phyloP scores from a whole-genome alignment of 2,888 invertebrate species.

The Pilophorus perplexus region DNA sequence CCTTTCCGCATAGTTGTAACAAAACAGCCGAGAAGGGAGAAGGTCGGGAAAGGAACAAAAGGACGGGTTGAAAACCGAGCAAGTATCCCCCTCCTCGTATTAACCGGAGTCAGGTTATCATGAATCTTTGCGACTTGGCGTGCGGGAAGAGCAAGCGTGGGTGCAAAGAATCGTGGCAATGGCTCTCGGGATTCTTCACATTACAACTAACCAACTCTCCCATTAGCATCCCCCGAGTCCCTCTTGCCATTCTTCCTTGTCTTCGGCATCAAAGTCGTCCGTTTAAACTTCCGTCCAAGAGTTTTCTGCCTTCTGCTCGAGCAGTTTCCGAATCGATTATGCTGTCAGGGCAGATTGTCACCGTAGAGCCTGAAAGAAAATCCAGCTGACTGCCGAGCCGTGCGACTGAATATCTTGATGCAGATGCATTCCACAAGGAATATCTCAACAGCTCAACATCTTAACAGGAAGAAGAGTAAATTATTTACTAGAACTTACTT shows the following conservation, averaged over 20 bases:
- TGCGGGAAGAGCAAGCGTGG: background rate
- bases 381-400: background rate
- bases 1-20: too few species aligned
- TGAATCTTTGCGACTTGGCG: background rate
- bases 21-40: too few species aligned
- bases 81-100: constrained; percentile 11
- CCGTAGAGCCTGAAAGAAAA: background rate
- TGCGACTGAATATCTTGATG: too few species aligned
- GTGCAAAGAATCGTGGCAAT: constrained; percentile 11
- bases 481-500: too few species aligned
- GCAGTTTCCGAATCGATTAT: constrained; percentile 6
- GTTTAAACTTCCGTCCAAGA: background rate
- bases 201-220: constrained; percentile 14
- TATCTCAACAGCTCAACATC: too few species aligned
- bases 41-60: too few species aligned
- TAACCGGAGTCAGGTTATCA: background rate
- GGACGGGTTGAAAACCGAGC: background rate
- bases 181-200: constrained; percentile 3
- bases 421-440: too few species aligned
- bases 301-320: background rate
- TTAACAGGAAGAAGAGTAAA: too few species aligned
- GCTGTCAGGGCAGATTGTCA: background rate
- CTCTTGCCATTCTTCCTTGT: constrained; percentile 14
- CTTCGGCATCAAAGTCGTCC: constrained; percentile 10
- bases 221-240: constrained; percentile 1